Evolutionary conservation across 1,140 invertebrate genomes (phyloP), one percentile per base, ranked within the genome.

Genomic region (Thalassaphorura encarpata): DNA sequence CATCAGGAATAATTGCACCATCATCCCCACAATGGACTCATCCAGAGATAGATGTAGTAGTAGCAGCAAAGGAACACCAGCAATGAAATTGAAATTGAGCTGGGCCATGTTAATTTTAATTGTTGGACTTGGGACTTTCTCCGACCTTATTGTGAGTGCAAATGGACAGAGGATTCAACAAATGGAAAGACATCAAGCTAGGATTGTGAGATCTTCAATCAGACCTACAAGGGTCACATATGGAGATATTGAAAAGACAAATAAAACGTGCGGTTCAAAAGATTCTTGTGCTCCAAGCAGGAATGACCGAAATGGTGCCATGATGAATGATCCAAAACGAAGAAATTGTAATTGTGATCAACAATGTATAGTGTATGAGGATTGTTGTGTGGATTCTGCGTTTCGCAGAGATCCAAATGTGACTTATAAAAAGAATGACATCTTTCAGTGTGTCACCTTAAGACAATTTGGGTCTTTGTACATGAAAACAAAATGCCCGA

Each of bases 321-420:
- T 64, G 56, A 55, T 64, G 55, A 61, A 64, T 49, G 67, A 72
- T 56, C 73, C 71, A 70, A 69, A 69, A 39, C 66, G 69, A 13
- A 63, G 73, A n/a, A 76, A 75, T 63, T 78, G 77, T 60, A 67
- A 73, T 28, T 78, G 77, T 59, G 76, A 78, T 60, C 61, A 69
- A 26, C 61, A 66, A 5, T 78, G 76, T 58, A 60, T 63, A 21
- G 60, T 67, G 2, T 77, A 75, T 56, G 76, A 76, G 23, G 76
- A 78, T 64, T 78, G 76, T 59, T 78, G 77, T 56, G 62, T 72
- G 1, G 75, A 78, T 56, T 73, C 75, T 0, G 54, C 62, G 1
- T 62, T 43, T 49, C 52, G 62, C 27, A 42, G 62, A 47, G 62
- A 64, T 53, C 62, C 62, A n/a, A 60, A 64, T 48, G 62, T 64